Evolutionary conservation across 64 coral and sea anemone genomes (phyloP), one percentile per base, ranked within the genome.

Genomic region (Porites australiensis): DNA sequence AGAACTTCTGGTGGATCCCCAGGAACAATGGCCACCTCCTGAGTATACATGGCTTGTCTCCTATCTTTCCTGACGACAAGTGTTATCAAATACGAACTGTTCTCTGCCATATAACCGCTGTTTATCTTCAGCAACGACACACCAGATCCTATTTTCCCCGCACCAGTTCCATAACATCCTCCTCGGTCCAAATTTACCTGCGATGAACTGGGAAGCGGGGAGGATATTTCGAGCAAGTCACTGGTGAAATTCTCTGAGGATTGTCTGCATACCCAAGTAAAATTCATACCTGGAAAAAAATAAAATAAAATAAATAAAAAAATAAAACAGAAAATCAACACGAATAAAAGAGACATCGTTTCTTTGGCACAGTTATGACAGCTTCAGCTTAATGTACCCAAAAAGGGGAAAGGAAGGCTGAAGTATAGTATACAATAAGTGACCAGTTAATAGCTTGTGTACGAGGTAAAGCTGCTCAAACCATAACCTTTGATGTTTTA

Each of bases 141-240:
- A 55, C 61, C 83, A 10, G 27, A 37, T 15, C 67, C 67, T 49
- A 92, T 12, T 64, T 62, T 58, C 4, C 90, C 90, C 15, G 79
- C 78, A 8, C 90, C 90, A 57, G 80, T 92, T 4, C 79, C 90
- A 54, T 75, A 92, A 68, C 90, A 92, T 23, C 90, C 90, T 22
- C 90, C 90, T 15, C 76, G 59, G 15, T 85, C 58, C 18, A 55
- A 55, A 71, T 37, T 44, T 0, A 43, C 9, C 19, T 57, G 13
- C 15, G 9, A 37, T 53, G 21, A 21, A 48, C 63, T 47, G 18
- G 79, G 64, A 82, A 83, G 27, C 57, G 23, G 19, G 11, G 20
- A 58, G 4, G 79, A 44, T 18, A 59, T 74, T 61, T 91, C 68
- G 19, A 74, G 50, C 22, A 83, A 49, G 50, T 91, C 51, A 59